A percentile compares a stretch with the other conserved stretches of the same genome.
These are phyloP conservation scores for Hemibagrus guttatus DNA, from an alignment of 2,797 vertebrate species.

Conservation along the genomic window DNA sequence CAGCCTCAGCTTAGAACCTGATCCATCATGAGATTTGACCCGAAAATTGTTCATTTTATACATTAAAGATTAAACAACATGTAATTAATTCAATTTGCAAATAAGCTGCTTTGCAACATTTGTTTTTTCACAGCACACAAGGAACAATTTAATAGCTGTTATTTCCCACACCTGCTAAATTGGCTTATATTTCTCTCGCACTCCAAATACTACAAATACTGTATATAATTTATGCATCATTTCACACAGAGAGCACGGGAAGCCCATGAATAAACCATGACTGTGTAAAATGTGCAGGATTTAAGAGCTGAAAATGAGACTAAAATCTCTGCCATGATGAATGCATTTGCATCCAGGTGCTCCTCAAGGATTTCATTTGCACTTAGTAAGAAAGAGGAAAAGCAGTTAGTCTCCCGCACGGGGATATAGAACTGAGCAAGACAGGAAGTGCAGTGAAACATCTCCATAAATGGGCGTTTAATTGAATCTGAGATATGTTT, in stretches of 20 bases:
- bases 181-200: neutral
- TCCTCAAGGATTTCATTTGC: slow-evolving; percentile 26
- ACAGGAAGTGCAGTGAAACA: neutral
- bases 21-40: neutral
- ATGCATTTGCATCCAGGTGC: slow-evolving; percentile 36
- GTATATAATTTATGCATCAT: neutral
- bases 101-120: neutral
- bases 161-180: slow-evolving; percentile 9
- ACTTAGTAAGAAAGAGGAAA: slow-evolving; percentile 19
- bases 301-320: slow-evolving; percentile 29
- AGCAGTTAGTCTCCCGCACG: neutral
- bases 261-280: slow-evolving; percentile 34
- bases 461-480: slow-evolving; percentile 16
- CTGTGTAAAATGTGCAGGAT: slow-evolving; percentile 34
- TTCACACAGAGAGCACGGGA: slow-evolving; percentile 11
- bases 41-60: neutral
- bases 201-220: neutral
- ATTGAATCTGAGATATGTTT: slow-evolving; percentile 34
- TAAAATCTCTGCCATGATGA: slow-evolving; percentile 25
- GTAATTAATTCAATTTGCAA: neutral
- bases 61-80: neutral
- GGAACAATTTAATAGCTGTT: neutral
- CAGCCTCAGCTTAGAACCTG: neutral
- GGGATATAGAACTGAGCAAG: slow-evolving; percentile 1
- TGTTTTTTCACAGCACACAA: neutral